These are phyloP conservation scores for Upupa epops DNA, from an alignment of 2,113 vertebrate genomes.

Conservation along the genomic window DNA sequence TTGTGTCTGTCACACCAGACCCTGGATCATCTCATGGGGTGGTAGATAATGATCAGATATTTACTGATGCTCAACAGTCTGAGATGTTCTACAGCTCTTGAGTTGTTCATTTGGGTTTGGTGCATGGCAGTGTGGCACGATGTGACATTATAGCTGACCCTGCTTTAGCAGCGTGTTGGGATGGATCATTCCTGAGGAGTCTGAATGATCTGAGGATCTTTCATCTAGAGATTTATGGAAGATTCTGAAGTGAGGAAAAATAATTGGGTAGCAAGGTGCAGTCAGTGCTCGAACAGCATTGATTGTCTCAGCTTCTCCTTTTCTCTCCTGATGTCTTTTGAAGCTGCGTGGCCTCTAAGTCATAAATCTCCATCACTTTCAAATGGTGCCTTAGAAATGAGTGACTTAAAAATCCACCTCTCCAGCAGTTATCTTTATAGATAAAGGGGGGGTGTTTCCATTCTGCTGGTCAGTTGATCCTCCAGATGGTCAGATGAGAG, in stretches of 20 bases:
- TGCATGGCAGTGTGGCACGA: no score
- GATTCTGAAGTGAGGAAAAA: not conserved
- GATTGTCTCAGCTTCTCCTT: not conserved
- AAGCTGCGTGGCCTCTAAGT: not conserved
- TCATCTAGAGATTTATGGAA: not conserved
- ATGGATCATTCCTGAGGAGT: not conserved
- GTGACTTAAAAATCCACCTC: not conserved
- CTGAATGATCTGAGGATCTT: not conserved
- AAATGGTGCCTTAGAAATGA: not conserved
- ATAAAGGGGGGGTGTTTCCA: not conserved
- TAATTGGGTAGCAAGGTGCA: not conserved
- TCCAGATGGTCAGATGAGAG: constrained; percentile 4
- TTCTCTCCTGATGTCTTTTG: not conserved
- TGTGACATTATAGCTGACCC: not conserved
- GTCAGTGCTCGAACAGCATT: not conserved
- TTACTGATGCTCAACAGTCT: no score
- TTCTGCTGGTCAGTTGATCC: constrained; percentile 38
- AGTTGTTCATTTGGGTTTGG: no score
- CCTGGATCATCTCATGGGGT: no score
- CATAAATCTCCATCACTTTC: not conserved
- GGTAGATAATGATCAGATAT: no score
- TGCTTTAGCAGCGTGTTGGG: not conserved
- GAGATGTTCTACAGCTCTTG: no score
- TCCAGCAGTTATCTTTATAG: not conserved
- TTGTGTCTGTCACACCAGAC: no score